Evolutionary conservation across 1,140 invertebrate species (phyloP).

Genomic region (Whitmania pigra): DNA sequence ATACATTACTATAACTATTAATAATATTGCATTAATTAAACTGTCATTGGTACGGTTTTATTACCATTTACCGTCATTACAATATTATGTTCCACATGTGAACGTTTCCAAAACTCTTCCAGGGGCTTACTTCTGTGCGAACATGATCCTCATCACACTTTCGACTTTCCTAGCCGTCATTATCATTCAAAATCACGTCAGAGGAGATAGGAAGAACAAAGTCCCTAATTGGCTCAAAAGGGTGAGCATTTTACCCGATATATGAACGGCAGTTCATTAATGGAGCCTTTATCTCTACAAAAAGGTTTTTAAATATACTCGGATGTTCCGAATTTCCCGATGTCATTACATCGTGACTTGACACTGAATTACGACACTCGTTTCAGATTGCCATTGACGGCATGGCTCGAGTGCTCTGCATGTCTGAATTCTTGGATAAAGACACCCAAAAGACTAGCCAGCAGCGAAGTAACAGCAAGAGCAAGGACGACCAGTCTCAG

Average conservation of each 20-base stretch:
- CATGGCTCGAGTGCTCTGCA: conserved; percentile 37
- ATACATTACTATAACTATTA: too few species aligned
- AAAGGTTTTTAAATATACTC: not conserved
- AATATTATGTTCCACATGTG: too few species aligned
- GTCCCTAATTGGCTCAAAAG: conserved; percentile 37
- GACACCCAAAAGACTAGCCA: not conserved
- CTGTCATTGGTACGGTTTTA: too few species aligned
- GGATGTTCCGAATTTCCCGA: not conserved
- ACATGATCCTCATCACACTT: conserved; percentile 43
- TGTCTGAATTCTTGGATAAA: conserved; percentile 29
- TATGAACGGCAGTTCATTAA: too few species aligned
- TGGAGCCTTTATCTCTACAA: not conserved
- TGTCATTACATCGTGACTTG: conserved; percentile 8
- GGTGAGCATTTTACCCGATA: conserved; percentile 27
- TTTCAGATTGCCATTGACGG: conserved; percentile 35
- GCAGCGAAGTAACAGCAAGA: not conserved
- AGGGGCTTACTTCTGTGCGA: conserved; percentile 44
- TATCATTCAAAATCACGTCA: conserved; percentile 42
- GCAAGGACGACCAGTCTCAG: not conserved
- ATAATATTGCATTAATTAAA: too few species aligned
- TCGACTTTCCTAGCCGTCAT: conserved; percentile 43
- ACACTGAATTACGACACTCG: too few species aligned
- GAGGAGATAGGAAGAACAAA: conserved; percentile 36
- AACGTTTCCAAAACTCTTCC: not conserved
- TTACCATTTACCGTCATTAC: too few species aligned